phyloP scores from a whole-genome alignment of 2,797 vertebrate genomes.

The Helostoma temminkii region DNA sequence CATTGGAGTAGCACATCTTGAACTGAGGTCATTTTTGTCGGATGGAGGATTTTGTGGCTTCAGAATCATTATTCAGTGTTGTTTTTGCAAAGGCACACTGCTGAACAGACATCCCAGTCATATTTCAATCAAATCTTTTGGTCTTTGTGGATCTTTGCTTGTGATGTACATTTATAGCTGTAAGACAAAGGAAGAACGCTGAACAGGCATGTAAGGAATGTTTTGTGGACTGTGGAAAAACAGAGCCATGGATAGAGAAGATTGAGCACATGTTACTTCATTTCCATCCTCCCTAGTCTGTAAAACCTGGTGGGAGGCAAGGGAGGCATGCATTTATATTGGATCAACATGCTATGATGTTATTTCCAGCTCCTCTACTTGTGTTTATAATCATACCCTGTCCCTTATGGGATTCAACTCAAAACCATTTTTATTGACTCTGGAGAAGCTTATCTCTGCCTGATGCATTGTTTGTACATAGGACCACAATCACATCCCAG shows the following conservation, averaged over 20 bases:
- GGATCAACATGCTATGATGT: slow-evolving; percentile 77
- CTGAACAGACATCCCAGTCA: slow-evolving; percentile 30
- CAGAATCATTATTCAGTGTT: slow-evolving; percentile 41
- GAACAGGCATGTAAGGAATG: slow-evolving; percentile 65
- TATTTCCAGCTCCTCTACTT: slow-evolving; percentile 63
- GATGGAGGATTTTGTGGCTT: slow-evolving; percentile 55
- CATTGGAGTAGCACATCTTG: slow-evolving; percentile 57
- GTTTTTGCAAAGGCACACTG: slow-evolving; percentile 24
- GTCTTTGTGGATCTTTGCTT: slow-evolving; percentile 24
- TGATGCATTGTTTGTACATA: slow-evolving; percentile 69
- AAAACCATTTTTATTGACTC: slow-evolving; percentile 82
- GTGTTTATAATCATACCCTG: slow-evolving; percentile 71
- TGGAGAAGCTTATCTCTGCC: slow-evolving; percentile 68
- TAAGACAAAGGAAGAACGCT: slow-evolving; percentile 33
- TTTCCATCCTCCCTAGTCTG: slow-evolving; percentile 64
- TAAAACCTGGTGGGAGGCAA: slow-evolving; percentile 75
- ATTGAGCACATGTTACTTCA: slow-evolving; percentile 74
- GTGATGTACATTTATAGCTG: slow-evolving; percentile 36
- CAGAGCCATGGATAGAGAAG: slow-evolving; percentile 54
- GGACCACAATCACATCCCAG: slow-evolving; percentile 62
- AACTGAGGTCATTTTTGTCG: slow-evolving; percentile 66
- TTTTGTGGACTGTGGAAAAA: slow-evolving; percentile 49
- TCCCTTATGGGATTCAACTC: slow-evolving; percentile 66
- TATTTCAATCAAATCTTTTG: slow-evolving; percentile 49
- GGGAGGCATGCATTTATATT: slow-evolving; percentile 80